phyloP scores from a whole-genome alignment of 2,888 invertebrate genomes.

The Nephrotoma appendiculata region DNA sequence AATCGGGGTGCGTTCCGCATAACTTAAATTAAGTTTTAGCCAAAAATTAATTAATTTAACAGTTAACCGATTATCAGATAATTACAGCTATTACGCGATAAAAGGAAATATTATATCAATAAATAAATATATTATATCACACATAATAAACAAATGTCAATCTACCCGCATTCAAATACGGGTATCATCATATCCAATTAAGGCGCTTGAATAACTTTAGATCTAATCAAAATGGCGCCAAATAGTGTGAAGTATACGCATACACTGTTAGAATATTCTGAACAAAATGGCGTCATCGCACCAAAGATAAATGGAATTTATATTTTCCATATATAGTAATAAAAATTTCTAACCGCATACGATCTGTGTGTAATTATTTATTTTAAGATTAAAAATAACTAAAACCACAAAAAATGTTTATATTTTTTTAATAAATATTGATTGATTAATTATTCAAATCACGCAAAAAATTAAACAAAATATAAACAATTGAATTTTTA shows the following conservation, averaged over 20 bases:
- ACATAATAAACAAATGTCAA: not conserved
- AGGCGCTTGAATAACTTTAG: not conserved
- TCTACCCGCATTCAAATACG: not conserved
- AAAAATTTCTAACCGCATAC: not conserved
- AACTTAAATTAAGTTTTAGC: too few relatives aligned
- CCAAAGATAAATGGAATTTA: not conserved
- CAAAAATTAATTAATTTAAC: too few relatives aligned
- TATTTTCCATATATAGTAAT: not conserved
- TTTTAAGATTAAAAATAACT: not conserved
- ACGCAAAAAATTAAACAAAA: not conserved
- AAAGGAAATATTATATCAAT: too few relatives aligned
- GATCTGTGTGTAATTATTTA: not conserved
- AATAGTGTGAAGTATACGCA: not conserved
- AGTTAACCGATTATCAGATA: too few relatives aligned
- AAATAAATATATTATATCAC: too few relatives aligned
- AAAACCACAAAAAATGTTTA: not conserved
- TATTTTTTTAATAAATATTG: not conserved
- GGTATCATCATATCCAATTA: not conserved
- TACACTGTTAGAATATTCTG: not conserved
- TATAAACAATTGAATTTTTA: not conserved
- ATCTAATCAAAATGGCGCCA: not conserved
- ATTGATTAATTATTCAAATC: not conserved
- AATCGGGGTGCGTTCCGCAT: too few relatives aligned
- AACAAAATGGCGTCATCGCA: not conserved
- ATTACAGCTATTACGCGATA: too few relatives aligned